Evolutionary conservation across 1,140 invertebrate species (phyloP).

Genomic region (Drosophila eugracilis): DNA sequence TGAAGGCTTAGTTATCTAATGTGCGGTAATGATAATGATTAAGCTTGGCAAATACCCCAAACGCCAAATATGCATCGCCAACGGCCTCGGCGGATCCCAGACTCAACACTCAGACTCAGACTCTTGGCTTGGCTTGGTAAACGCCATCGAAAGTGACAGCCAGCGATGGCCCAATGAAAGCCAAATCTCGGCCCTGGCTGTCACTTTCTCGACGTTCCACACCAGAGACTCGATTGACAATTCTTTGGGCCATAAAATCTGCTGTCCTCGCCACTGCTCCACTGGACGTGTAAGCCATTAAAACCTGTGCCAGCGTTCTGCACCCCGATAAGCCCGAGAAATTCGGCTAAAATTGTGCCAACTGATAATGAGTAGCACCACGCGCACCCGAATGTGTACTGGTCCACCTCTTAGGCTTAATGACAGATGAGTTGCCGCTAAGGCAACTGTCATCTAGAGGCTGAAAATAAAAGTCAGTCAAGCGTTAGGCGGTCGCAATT

Average conservation of each 20-base stretch:
- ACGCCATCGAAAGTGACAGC: conserved; percentile 37
- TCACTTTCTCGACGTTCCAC: conserved; percentile 54
- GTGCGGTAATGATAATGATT: conserved; percentile 81
- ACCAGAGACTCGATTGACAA: conserved; percentile 19
- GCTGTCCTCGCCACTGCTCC: conserved; percentile 11
- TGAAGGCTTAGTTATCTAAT: conserved; percentile 72
- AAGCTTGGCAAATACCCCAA: conserved; percentile 69
- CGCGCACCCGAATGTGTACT: conserved; percentile 45
- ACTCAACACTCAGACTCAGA: background rate
- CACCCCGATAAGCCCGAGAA: conserved; percentile 46
- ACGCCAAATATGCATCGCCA: conserved; percentile 47
- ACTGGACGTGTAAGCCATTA: conserved; percentile 45
- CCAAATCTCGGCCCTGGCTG: conserved; percentile 37
- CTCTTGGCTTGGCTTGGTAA: conserved; percentile 9
- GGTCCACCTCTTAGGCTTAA: conserved; percentile 55
- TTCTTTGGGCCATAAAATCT: conserved; percentile 35
- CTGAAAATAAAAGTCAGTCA: conserved; percentile 65
- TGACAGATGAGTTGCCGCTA: conserved; percentile 12
- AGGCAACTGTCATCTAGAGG: conserved; percentile 48
- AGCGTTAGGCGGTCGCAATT: conserved; percentile 73
- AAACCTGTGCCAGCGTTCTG: conserved; percentile 59
- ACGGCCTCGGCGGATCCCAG: conserved; percentile 12
- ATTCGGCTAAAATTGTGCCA: conserved; percentile 45
- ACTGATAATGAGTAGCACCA: conserved; percentile 64
- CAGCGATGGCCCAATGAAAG: conserved; percentile 26